Evolutionary conservation across 2,888 invertebrate genomes (phyloP).

Genomic region (Heliconius charithonia): DNA sequence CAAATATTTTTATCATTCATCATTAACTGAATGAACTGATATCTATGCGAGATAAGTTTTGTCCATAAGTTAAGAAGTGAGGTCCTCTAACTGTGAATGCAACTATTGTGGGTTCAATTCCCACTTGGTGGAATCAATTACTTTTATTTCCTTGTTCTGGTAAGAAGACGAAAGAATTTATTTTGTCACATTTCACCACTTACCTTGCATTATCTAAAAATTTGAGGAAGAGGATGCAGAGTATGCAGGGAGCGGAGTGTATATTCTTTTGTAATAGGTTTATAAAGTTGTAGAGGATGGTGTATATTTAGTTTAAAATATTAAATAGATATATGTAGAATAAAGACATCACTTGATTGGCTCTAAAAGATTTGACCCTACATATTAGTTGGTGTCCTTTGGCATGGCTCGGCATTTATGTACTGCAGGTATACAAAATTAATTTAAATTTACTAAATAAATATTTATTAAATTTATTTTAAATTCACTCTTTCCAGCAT

Average conservation of each 20-base stretch:
- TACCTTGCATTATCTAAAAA: background rate
- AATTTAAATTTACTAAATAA: background rate
- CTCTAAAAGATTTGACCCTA: constrained; percentile 22
- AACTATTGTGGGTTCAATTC: too few relatives aligned
- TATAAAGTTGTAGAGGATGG: background rate
- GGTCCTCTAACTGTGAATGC: background rate
- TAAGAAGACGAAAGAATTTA: too few relatives aligned
- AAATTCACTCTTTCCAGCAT: background rate
- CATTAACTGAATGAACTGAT: constrained; percentile 2
- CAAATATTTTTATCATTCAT: constrained; percentile 22
- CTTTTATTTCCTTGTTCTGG: too few relatives aligned
- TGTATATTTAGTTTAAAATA: background rate
- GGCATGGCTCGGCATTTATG: constrained; percentile 9
- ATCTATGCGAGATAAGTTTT: background rate
- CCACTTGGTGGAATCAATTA: too few relatives aligned
- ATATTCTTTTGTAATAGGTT: background rate
- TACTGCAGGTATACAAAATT: background rate
- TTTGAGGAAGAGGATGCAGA: background rate
- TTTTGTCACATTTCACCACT: background rate
- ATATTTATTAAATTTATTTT: background rate
- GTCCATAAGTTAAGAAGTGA: background rate
- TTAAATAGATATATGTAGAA: background rate
- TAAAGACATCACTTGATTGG: constrained; percentile 8
- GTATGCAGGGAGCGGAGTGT: background rate
- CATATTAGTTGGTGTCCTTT: constrained; percentile 19